Percentiles rank a stretch among this genome's conserved stretches.
Conservation (phyloP, 2,797 vertebrate genomes). For the Bucorvus abyssinicus region DNA sequence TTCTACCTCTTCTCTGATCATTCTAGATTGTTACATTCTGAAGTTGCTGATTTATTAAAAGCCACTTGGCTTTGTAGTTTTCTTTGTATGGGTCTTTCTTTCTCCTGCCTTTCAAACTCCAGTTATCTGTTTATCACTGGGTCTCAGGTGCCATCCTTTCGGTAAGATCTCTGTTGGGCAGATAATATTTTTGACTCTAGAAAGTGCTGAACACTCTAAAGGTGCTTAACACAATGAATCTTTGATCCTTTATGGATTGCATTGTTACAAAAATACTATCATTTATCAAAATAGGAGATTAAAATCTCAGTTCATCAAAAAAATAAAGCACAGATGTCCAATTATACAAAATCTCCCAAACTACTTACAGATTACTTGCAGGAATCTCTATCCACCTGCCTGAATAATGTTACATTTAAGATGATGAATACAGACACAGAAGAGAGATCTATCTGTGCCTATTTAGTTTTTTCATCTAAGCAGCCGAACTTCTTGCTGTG, state of each 20-base stretch:
- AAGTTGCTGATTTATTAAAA: slow-evolving; percentile 23
- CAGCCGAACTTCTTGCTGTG: background rate
- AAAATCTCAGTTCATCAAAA: background rate
- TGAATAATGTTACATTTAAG: background rate
- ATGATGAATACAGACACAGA: background rate
- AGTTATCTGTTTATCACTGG: background rate
- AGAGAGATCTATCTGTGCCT: background rate
- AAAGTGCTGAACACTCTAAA: background rate
- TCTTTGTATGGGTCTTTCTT: background rate
- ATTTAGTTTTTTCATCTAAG: background rate
- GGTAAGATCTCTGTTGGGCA: background rate
- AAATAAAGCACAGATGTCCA: background rate
- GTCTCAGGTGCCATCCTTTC: background rate
- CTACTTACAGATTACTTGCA: background rate
- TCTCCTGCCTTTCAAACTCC: background rate
- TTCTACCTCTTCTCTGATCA: background rate
- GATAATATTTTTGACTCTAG: background rate
- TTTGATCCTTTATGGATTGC: background rate
- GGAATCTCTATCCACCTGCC: background rate
- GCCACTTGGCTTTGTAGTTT: background rate
- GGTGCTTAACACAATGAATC: background rate
- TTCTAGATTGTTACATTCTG: background rate
- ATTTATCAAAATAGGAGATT: background rate
- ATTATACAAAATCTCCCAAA: background rate
- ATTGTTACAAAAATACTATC: background rate